Conservation (phyloP, 2,888 invertebrate genomes). For the Antheraea yamamai region DNA sequence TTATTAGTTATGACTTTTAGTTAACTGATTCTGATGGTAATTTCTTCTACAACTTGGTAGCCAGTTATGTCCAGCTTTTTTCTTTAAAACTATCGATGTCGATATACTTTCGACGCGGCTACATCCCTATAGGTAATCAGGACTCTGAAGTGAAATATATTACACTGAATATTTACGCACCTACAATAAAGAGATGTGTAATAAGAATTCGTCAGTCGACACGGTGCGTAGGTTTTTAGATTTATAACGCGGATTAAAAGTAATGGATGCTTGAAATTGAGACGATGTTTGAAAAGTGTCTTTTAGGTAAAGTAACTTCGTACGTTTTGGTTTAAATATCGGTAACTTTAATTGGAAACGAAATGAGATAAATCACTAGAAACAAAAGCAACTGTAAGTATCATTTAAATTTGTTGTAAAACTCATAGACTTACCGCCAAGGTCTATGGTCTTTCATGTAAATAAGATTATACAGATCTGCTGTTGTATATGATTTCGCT, state of each 20-base stretch:
- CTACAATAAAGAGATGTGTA: conserved; percentile 5
- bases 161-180: not conserved
- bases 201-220: not conserved
- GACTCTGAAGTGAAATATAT: not conserved
- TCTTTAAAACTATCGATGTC: not conserved
- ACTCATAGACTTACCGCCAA: too few species aligned
- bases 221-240: not conserved
- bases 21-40: too few species aligned
- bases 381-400: not conserved
- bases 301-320: not conserved
- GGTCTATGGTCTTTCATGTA: too few species aligned
- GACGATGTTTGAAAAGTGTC: not conserved
- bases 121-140: conserved; percentile 2
- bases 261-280: not conserved
- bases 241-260: conserved; percentile 2
- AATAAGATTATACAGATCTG: too few species aligned
- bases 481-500: too few species aligned
- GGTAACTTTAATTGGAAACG: not conserved
- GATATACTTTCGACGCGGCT: not conserved
- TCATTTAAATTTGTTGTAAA: too few species aligned
- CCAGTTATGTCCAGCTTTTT: not conserved
- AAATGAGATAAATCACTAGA: not conserved
- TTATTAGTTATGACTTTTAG: too few species aligned
- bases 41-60: too few species aligned
- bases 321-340: not conserved